Percentiles rank a stretch among this genome's conserved stretches.
phyloP scores from a whole-genome alignment of 2,113 vertebrate species.

The Xenopus borealis region DNA sequence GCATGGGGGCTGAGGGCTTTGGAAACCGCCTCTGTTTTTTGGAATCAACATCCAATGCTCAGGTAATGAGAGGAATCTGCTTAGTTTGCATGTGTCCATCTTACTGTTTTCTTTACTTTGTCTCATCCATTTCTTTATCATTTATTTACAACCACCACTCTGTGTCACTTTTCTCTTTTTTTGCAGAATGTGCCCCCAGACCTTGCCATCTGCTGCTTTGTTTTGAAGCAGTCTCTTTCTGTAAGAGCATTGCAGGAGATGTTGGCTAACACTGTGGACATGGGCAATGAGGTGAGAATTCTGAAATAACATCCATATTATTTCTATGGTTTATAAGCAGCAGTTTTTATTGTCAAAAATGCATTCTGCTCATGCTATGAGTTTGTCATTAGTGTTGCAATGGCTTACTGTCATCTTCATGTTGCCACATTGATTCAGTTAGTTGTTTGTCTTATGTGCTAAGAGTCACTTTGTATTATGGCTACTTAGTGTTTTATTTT shows the following conservation, averaged over 20 bases:
- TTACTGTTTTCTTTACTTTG: neutral
- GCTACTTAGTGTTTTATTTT: too few relatives aligned
- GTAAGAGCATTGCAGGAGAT: conserved; percentile 84
- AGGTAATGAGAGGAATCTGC: conserved; percentile 61
- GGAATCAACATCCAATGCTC: conserved; percentile 87
- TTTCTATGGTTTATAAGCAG: too few relatives aligned
- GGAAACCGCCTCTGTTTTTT: conserved; percentile 89
- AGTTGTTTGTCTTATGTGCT: too few relatives aligned
- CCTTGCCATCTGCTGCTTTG: conserved; percentile 81
- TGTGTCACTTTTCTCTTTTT: neutral
- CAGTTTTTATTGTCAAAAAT: too few relatives aligned
- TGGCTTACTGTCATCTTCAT: too few relatives aligned
- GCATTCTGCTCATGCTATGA: too few relatives aligned
- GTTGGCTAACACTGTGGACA: conserved; percentile 84
- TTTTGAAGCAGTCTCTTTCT: conserved; percentile 86
- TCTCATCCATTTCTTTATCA: too few relatives aligned
- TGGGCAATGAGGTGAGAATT: conserved; percentile 65
- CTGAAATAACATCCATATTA: neutral
- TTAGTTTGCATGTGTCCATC: neutral
- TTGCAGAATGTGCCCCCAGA: conserved; percentile 86
- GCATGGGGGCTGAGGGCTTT: conserved; percentile 86
- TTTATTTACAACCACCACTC: too few relatives aligned
- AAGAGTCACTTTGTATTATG: too few relatives aligned
- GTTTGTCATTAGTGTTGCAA: too few relatives aligned
- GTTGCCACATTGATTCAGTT: too few relatives aligned